Percentiles rank a stretch among this genome's conserved stretches.
These are phyloP conservation scores for Cerastis rubricosa DNA, from an alignment of 2,888 invertebrate genomes.

Conservation along the genomic window DNA sequence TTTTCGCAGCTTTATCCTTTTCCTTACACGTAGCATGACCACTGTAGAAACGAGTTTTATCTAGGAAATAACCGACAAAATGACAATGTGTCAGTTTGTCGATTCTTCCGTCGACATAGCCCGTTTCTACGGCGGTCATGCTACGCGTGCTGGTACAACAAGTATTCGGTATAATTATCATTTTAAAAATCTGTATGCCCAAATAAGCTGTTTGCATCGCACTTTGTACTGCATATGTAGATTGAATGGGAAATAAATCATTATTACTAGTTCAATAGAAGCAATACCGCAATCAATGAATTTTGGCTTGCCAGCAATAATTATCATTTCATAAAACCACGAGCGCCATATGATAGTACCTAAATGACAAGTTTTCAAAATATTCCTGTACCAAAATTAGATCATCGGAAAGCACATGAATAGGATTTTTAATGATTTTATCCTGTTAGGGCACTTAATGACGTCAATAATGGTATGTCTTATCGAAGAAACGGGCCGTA, in stretches of 20 bases:
- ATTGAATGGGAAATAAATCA: background rate
- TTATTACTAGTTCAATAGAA: background rate
- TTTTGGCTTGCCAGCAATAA: background rate
- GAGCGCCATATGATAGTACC: background rate
- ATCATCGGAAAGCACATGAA: background rate
- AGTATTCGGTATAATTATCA: background rate
- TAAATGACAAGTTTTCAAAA: slow-evolving; percentile 4
- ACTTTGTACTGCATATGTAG: background rate
- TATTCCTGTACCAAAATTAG: slow-evolving; percentile 27
- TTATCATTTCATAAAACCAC: background rate
- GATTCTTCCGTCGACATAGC: no score
- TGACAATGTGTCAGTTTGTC: no score
- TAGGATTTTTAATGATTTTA: slow-evolving; percentile 33
- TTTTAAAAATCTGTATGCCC: no score
- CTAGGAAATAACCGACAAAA: no score
- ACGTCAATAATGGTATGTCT: slow-evolving; percentile 33
- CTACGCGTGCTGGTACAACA: background rate
- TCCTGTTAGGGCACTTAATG: slow-evolving; percentile 31
- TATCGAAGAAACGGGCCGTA: slow-evolving; percentile 24
- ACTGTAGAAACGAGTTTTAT: no score
- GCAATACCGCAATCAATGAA: background rate
- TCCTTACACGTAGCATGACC: no score
- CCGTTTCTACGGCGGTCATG: no score
- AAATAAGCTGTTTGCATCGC: background rate
- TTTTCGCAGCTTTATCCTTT: background rate